Percentiles rank a stretch among this genome's conserved stretches.
Evolutionary conservation across 2,113 vertebrate species (phyloP).

Genomic region (Anoplopoma fimbria): DNA sequence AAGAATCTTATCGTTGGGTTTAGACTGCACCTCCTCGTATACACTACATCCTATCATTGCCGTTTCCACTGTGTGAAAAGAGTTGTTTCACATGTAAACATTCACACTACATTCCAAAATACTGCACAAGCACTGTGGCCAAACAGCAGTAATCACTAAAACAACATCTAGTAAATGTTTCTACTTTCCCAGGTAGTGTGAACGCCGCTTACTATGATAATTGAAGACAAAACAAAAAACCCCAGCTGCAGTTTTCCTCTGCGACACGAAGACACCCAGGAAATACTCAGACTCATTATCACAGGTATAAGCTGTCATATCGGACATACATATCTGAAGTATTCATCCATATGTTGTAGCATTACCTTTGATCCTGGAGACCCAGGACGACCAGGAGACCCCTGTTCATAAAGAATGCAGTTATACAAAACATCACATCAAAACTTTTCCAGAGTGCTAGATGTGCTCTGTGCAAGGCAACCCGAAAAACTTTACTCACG

Average conservation of each 20-base stretch:
- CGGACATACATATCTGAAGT: not conserved
- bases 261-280: not conserved
- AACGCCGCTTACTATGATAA: conserved; percentile 2
- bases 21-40: not conserved
- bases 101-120: not conserved
- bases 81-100: not conserved
- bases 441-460: not conserved
- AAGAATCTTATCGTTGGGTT: not conserved
- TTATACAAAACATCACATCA: not conserved
- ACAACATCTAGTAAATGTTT: not conserved
- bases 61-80: not conserved
- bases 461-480: not conserved
- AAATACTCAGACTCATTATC: not conserved
- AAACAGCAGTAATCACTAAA: not conserved
- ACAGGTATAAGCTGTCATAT: not conserved
- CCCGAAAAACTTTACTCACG: conserved; percentile 43
- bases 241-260: not conserved
- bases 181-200: not conserved
- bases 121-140: not conserved
- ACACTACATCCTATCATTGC: not conserved
- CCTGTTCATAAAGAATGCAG: conserved; percentile 51
- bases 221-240: not conserved
- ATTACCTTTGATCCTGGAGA: conserved; percentile 70
- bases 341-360: not conserved
- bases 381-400: conserved; percentile 50